A percentile compares a stretch with the other conserved stretches of the same genome.
phyloP scores from a whole-genome alignment of 1,140 invertebrate species.

The Acromyrmex heyeri region DNA sequence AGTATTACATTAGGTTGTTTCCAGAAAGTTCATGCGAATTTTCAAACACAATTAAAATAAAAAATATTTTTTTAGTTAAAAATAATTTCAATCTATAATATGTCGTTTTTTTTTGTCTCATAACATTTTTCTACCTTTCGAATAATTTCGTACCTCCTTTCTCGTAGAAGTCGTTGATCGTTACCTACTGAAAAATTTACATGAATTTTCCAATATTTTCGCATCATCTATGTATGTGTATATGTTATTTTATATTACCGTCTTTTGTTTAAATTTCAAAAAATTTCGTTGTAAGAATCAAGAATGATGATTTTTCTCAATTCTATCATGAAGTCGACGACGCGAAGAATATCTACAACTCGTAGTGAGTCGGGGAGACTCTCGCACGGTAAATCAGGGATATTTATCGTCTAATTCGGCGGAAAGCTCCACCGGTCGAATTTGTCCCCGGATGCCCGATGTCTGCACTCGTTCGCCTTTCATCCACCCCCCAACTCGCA shows the following conservation, averaged over 20 bases:
- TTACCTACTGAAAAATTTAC: too few relatives aligned
- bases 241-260: not conserved
- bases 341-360: slow-evolving; percentile 1
- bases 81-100: too few relatives aligned
- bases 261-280: not conserved
- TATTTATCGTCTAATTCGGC: slow-evolving; percentile 82
- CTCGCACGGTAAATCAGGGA: slow-evolving; percentile 78
- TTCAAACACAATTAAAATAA: too few relatives aligned
- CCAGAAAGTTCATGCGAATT: too few relatives aligned
- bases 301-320: slow-evolving; percentile 1
- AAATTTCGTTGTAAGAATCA: not conserved
- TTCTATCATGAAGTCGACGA: not conserved
- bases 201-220: not conserved
- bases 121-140: too few relatives aligned
- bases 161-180: too few relatives aligned
- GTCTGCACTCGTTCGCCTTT: slow-evolving; percentile 35
- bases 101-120: too few relatives aligned
- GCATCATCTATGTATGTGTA: not conserved
- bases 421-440: slow-evolving; percentile 75
- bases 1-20: too few relatives aligned
- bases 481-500: slow-evolving; percentile 19
- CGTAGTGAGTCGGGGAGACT: slow-evolving; percentile 6
- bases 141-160: too few relatives aligned
- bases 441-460: slow-evolving; percentile 67
- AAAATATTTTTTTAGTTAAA: too few relatives aligned